Evolutionary conservation across 2,113 vertebrate species (phyloP).

Genomic region (Cygnus buccinator): DNA sequence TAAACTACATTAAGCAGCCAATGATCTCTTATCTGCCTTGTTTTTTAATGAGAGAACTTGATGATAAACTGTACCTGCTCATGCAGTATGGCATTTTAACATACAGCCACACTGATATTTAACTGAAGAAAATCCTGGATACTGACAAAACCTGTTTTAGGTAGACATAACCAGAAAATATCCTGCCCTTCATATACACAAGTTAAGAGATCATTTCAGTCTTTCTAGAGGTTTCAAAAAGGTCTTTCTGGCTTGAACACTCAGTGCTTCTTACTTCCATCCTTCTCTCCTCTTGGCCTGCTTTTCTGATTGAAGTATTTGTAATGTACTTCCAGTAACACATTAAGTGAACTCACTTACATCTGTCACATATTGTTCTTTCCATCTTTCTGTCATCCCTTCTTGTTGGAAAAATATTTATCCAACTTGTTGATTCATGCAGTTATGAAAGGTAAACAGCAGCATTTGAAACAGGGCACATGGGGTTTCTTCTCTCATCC

Average conservation of each 20-base stretch:
- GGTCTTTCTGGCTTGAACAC: neutral
- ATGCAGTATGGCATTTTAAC: neutral
- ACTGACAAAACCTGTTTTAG: neutral
- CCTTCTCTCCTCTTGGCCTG: neutral
- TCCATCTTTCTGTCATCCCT: neutral
- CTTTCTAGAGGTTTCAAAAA: neutral
- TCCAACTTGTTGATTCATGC: neutral
- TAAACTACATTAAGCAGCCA: neutral
- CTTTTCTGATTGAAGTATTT: neutral
- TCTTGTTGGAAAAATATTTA: neutral
- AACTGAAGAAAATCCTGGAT: neutral
- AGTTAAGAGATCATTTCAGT: neutral
- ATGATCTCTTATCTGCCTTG: neutral
- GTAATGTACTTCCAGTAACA: neutral
- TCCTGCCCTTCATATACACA: neutral
- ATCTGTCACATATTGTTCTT: neutral
- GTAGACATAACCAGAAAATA: neutral
- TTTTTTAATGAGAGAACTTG: neutral
- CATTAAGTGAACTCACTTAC: neutral
- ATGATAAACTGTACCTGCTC: neutral
- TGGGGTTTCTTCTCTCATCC: neutral
- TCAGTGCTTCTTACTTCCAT: neutral
- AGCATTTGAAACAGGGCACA: neutral
- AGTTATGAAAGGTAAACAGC: neutral
- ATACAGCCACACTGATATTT: neutral